Evolutionary conservation across 1,140 invertebrate species (phyloP).

Genomic region (Phortica variegata): DNA sequence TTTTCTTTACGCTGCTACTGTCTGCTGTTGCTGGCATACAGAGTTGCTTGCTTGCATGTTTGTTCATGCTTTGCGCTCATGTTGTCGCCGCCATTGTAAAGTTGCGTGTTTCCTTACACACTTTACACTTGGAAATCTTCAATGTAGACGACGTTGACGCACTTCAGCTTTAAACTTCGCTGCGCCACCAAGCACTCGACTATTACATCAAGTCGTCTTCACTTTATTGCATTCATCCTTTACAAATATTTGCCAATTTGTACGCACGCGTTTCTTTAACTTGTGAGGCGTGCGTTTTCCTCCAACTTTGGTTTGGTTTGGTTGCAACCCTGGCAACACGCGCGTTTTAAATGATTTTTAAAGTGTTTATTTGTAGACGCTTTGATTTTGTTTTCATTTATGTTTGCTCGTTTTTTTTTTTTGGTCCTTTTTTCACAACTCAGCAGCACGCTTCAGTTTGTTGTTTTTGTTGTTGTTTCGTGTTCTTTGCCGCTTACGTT

Average conservation of each 20-base stretch:
- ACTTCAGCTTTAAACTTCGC: too few relatives aligned
- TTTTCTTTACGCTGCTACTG: too few relatives aligned
- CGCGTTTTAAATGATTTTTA: conserved; percentile 49
- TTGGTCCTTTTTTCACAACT: neutral
- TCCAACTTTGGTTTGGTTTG: too few relatives aligned
- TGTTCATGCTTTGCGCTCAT: conserved; percentile 41
- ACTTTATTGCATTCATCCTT: conserved; percentile 39
- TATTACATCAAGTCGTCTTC: too few relatives aligned
- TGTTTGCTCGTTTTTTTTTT: conserved; percentile 5
- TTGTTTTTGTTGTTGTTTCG: conserved; percentile 2
- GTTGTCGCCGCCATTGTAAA: conserved; percentile 38
- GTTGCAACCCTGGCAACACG: conserved; percentile 45
- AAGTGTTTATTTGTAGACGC: conserved; percentile 37
- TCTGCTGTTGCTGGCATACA: too few relatives aligned
- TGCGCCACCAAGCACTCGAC: too few relatives aligned
- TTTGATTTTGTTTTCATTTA: conserved; percentile 34
- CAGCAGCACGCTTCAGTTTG: neutral
- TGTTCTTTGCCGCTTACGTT: conserved; percentile 2
- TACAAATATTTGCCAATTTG: conserved; percentile 53
- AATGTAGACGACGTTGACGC: too few relatives aligned
- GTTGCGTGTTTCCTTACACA: too few relatives aligned
- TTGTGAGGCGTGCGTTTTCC: too few relatives aligned
- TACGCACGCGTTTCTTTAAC: conserved; percentile 48
- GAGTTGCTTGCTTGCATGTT: too few relatives aligned
- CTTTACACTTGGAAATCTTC: too few relatives aligned